Conservation (phyloP, 2,888 invertebrate genomes). For the Pterobdella sp. region DNA sequence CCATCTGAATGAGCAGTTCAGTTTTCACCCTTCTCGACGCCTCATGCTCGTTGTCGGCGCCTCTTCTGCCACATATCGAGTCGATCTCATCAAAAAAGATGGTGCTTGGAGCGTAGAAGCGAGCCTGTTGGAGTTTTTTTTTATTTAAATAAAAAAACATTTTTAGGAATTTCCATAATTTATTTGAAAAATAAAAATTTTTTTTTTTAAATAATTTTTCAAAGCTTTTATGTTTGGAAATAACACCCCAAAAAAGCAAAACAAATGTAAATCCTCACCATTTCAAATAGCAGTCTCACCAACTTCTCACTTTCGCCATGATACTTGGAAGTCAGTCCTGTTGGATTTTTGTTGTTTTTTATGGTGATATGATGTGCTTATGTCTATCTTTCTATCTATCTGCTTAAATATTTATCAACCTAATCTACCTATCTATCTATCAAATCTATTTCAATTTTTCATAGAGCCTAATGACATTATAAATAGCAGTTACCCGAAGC, state of each 20-base stretch:
- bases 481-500: slow-evolving; percentile 69
- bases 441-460: slow-evolving; percentile 34
- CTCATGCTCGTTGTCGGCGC: slow-evolving; percentile 93
- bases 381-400: neutral
- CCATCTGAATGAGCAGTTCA: slow-evolving; percentile 95
- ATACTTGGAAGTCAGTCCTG: slow-evolving; percentile 80
- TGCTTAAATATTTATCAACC: neutral
- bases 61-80: slow-evolving; percentile 86
- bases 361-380: too few relatives aligned
- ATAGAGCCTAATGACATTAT: slow-evolving; percentile 94
- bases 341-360: too few relatives aligned
- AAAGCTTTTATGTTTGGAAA: neutral
- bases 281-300: slow-evolving; percentile 88
- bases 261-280: slow-evolving; percentile 58
- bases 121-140: slow-evolving; percentile 60
- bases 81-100: slow-evolving; percentile 99
- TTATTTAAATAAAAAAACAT: slow-evolving; percentile 1
- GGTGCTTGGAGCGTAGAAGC: slow-evolving; percentile 94
- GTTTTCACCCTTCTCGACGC: slow-evolving; percentile 93
- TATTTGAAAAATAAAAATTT: too few relatives aligned
- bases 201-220: neutral
- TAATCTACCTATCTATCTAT: neutral
- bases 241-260: neutral
- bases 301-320: slow-evolving; percentile 98
- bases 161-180: too few relatives aligned